Conservation (phyloP, 2,797 vertebrate species). For the Hephaestus fuliginosus region DNA sequence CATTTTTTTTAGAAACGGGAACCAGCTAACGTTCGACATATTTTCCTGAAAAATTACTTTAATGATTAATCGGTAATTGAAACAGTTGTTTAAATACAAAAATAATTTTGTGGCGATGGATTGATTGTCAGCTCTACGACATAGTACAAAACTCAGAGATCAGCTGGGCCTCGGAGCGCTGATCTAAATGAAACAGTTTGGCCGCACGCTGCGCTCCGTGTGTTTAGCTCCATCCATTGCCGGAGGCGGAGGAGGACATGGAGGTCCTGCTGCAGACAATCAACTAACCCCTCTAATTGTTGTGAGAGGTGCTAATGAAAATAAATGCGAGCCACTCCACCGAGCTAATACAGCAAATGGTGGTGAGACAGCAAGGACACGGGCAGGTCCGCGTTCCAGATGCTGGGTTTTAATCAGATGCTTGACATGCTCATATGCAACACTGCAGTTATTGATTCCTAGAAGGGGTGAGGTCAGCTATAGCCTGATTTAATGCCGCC, state of each 20-base stretch:
- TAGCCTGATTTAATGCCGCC: slow-evolving; percentile 34
- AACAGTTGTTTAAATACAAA: no score
- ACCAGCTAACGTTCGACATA: not conserved
- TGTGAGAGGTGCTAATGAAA: slow-evolving; percentile 82
- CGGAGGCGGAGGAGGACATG: slow-evolving; percentile 41
- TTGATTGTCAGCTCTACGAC: not conserved
- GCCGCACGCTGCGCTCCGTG: slow-evolving; percentile 17
- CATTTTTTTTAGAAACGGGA: not conserved
- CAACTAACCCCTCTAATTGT: slow-evolving; percentile 74
- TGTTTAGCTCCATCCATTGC: slow-evolving; percentile 52
- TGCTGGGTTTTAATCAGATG: slow-evolving; percentile 66
- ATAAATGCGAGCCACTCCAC: slow-evolving; percentile 74
- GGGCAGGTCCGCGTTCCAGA: slow-evolving; percentile 56
- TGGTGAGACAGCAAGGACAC: slow-evolving; percentile 64
- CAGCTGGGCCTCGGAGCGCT: not conserved
- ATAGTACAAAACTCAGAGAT: not conserved
- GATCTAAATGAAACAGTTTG: slow-evolving; percentile 11
- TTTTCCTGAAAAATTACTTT: not conserved
- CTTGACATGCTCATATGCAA: slow-evolving; percentile 62
- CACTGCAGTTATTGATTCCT: slow-evolving; percentile 62
- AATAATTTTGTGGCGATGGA: not conserved
- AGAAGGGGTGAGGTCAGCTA: slow-evolving; percentile 38
- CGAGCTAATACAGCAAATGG: slow-evolving; percentile 78
- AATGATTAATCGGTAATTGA: not conserved
- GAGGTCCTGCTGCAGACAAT: slow-evolving; percentile 69